Percentiles rank a stretch among this genome's conserved stretches.
Conservation (phyloP, 2,113 vertebrate genomes). For the Passer domesticus region DNA sequence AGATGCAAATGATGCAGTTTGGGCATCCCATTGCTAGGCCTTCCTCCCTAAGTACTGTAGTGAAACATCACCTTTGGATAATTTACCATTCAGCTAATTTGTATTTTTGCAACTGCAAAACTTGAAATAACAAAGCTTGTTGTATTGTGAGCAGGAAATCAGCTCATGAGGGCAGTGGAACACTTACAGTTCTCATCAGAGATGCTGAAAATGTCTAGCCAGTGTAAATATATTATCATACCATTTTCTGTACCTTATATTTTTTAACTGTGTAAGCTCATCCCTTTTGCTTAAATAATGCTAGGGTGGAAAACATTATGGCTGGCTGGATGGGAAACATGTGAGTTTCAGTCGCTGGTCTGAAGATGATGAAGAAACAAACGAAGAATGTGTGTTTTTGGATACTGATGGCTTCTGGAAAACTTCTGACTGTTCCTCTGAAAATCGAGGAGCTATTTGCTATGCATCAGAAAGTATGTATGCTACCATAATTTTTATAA, state of each 20-base stretch:
- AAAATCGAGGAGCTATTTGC: conserved; percentile 86
- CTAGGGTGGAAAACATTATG: conserved; percentile 87
- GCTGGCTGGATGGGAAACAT: conserved; percentile 88
- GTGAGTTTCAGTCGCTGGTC: conserved; percentile 89
- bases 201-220: not conserved
- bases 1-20: not conserved
- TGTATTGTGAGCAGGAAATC: not conserved
- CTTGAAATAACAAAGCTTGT: not conserved
- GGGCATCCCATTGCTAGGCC: not conserved
- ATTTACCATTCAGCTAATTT: not conserved
- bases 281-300: not conserved
- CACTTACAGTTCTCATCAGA: not conserved
- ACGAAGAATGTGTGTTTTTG: conserved; percentile 85
- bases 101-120: not conserved
- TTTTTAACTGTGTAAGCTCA: not conserved
- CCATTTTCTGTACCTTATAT: not conserved
- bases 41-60: not conserved
- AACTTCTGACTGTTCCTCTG: conserved; percentile 80
- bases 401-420: conserved; percentile 93
- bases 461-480: conserved; percentile 81
- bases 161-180: not conserved
- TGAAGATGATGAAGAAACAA: conserved; percentile 66
- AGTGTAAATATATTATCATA: not conserved
- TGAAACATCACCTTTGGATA: not conserved
- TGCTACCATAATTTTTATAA: not conserved